Conservation (phyloP, 2,888 invertebrate genomes). For the Criorhina ranunculi region DNA sequence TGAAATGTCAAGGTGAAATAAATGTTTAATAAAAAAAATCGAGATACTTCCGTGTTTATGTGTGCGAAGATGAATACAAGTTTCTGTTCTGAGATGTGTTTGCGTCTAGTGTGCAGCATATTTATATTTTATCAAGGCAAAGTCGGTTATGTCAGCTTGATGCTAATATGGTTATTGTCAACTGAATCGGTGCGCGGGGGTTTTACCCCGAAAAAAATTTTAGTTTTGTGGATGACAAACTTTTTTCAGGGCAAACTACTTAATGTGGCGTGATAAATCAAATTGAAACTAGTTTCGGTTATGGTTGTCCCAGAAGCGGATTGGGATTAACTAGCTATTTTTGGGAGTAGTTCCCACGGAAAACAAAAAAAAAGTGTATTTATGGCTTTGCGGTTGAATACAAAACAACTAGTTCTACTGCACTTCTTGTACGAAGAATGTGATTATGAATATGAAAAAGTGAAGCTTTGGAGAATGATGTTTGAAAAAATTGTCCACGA, state of each 20-base stretch:
- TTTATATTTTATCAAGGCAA: slow-evolving; percentile 15
- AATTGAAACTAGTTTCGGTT: slow-evolving; percentile 12
- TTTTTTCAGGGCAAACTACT: slow-evolving; percentile 23
- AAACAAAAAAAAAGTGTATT: too few species aligned
- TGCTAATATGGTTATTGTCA: slow-evolving; percentile 16
- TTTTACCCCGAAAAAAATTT: not conserved
- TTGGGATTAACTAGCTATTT: not conserved
- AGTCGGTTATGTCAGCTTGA: slow-evolving; percentile 22
- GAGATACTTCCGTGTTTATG: slow-evolving; percentile 41
- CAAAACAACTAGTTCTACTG: too few species aligned
- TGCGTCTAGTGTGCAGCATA: slow-evolving; percentile 3
- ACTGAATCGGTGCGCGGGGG: not conserved
- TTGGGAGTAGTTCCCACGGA: too few species aligned
- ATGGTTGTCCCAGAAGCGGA: not conserved
- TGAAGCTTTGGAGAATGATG: too few species aligned
- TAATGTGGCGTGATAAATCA: not conserved
- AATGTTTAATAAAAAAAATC: slow-evolving; percentile 28
- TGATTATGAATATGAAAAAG: too few species aligned
- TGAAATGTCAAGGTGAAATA: slow-evolving; percentile 66
- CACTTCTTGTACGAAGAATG: too few species aligned
- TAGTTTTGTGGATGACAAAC: not conserved
- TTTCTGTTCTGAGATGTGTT: slow-evolving; percentile 18
- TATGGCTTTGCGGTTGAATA: too few species aligned
- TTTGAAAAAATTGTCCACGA: too few species aligned
- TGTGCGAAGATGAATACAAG: slow-evolving; percentile 6